Evolutionary conservation across 2,888 invertebrate species (phyloP), one percentile per base, ranked within the genome.

Genomic region (Sceliomorpha sp.): DNA sequence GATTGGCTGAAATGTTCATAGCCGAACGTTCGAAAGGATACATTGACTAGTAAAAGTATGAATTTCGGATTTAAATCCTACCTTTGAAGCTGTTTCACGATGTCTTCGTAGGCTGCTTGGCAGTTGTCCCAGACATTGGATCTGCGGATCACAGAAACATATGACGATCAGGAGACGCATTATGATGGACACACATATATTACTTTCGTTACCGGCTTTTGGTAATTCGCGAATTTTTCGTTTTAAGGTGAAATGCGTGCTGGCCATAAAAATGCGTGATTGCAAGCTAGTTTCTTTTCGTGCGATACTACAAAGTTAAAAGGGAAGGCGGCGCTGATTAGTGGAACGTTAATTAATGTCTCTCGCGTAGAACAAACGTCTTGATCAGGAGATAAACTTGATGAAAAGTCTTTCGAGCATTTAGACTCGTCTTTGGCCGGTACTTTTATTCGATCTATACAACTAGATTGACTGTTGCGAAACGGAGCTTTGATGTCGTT

Each of bases 11-110:
- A n/a, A n/a, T n/a, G n/a, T n/a, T n/a, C n/a, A n/a, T n/a, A n/a
- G n/a, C n/a, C n/a, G n/a, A n/a, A n/a, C n/a, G n/a, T n/a, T n/a
- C n/a, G n/a, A n/a, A n/a, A n/a, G n/a, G n/a, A n/a, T n/a, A n/a
- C n/a, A n/a, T n/a, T n/a, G n/a, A n/a, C n/a, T n/a, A n/a, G n/a
- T n/a, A n/a, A n/a, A n/a, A n/a, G n/a, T n/a, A n/a, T n/a, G n/a
- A n/a, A n/a, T n/a, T n/a, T n/a, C n/a, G n/a, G n/a, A n/a, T n/a
- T n/a, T n/a, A 20, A 20, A 32, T 89, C 94, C 91, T 93, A 96
- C 94, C 97, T 95, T 92, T 96, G 96, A 88, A 97, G 92, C 89
- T 96, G 96, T 91, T 96, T 97, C 81, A 96, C 96, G 89, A 97
- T 96, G 90, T 97, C 96, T 90, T 96, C 97, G 89, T 97, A 97